Base-by-base conservation (phyloP, 2,888 invertebrate species). In the Agonopterix subpropinquella region DNA sequence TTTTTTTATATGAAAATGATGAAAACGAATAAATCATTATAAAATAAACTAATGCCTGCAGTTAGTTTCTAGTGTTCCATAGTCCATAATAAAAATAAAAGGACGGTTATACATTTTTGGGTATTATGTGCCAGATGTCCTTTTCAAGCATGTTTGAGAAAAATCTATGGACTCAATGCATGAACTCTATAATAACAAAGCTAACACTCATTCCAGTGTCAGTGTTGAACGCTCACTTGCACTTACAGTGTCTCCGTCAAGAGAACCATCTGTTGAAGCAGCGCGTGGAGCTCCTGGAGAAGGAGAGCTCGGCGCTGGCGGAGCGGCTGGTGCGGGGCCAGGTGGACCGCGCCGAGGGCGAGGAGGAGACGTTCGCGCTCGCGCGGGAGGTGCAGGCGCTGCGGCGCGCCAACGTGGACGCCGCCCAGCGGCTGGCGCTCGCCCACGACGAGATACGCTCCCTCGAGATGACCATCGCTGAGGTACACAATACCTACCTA, bases 221-320 rank as follows among this genome's bases (percentile, higher is more conserved):
- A 18, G 18, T 18, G 2, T 18, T 18, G 4, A 18, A 18, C 18
- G 4, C 4, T 1, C 1, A 4, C 18, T 18, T 18, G 4, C 18
- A 18, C 18, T 42, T 11, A 3, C 68, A 87, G 86, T 86, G 86
- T 56, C 88, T 97, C 49, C 90, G 98, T 54, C 97, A 98, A 57
- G 99, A 99, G 86, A 99, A 99, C 77, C 93, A 97, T 57, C 91
- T 99, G 48, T 89, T 99, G n/a, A 92, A 97, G 56, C 98, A 99
- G 72, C 90, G 98, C 51, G 98, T 98, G 58, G 98, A 98, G 70
- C 92, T 98, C 57, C 87, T 99, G 48, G 99, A 99, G 80, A 97
- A 95, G 48, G 97, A 97, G 73, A 98, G 97, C 48, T 96, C 96
- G 4, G 96, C 97, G 49, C 83, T 99, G 52, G 99, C 99, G 0